A percentile compares a stretch with the other conserved stretches of the same genome.
phyloP scores from a whole-genome alignment of 2,888 invertebrate genomes.

The Germaria angustata region DNA sequence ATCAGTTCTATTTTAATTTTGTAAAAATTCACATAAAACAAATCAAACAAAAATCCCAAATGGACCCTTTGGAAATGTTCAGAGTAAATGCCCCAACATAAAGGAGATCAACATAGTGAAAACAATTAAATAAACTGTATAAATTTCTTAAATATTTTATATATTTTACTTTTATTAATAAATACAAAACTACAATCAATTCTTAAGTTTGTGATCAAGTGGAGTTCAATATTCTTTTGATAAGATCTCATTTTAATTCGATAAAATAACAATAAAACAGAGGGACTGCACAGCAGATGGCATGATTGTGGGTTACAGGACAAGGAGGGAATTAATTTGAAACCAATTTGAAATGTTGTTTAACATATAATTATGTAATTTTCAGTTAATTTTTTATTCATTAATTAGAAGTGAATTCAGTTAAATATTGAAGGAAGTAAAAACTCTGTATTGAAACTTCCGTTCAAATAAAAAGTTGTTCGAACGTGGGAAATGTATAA shows the following conservation, averaged over 20 bases:
- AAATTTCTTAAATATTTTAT: too few relatives aligned
- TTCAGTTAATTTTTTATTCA: constrained; percentile 33
- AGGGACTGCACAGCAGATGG: constrained; percentile 34
- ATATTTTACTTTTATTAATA: too few relatives aligned
- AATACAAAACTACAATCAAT: too few relatives aligned
- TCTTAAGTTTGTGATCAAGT: too few relatives aligned
- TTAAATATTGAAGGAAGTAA: constrained; percentile 25
- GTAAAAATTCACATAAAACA: too few relatives aligned
- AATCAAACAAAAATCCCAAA: too few relatives aligned
- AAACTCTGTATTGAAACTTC: constrained; percentile 17
- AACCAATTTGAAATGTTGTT: constrained; percentile 33
- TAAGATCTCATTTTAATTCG: background rate
- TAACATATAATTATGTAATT: constrained; percentile 55
- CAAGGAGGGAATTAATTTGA: constrained; percentile 16
- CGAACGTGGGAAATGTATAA: constrained; percentile 19
- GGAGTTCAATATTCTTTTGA: background rate
- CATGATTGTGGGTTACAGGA: background rate
- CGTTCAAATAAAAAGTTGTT: background rate
- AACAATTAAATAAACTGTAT: too few relatives aligned
- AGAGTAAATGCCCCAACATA: too few relatives aligned
- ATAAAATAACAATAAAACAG: background rate
- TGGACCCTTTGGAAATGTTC: too few relatives aligned
- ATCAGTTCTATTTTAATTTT: too few relatives aligned
- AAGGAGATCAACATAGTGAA: too few relatives aligned
- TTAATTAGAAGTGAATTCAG: background rate